Conservation (phyloP, 2,113 vertebrate species). For the human region GRCh38 chr1:202108001-202108500, state of each 20-base stretch:
- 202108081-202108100: background rate
- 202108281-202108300: background rate
- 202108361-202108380: background rate
- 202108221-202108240: constrained; percentile 45
- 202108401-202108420: background rate
- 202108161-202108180: background rate
- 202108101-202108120: background rate
- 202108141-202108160: background rate
- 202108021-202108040: rapidly evolving
- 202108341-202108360: background rate
- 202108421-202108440: constrained; percentile 43
- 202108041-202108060: background rate
- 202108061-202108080: background rate
- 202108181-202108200: background rate
- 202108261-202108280: background rate
- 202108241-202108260: background rate
- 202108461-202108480: constrained; percentile 29
- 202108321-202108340: background rate
- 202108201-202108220: background rate
- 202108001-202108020: background rate
- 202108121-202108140: background rate
- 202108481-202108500: background rate
- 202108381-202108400: background rate
- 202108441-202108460: constrained; percentile 66
- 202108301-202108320: background rate